phyloP scores from a whole-genome alignment of 2,888 invertebrate genomes.

The Deilephila porcellus region DNA sequence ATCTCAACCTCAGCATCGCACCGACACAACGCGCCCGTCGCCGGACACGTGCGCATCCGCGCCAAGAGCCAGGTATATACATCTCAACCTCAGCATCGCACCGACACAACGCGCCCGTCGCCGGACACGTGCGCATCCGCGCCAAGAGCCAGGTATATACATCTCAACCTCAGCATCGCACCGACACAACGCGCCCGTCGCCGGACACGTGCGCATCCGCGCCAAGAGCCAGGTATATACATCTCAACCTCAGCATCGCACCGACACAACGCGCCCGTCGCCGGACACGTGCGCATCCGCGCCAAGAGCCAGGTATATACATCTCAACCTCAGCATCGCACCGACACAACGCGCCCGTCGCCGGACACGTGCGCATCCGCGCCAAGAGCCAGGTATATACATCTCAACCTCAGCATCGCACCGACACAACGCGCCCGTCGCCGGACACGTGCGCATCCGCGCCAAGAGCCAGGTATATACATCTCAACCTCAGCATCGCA shows the following conservation, averaged over 20 bases:
- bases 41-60: constrained; percentile 98
- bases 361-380: constrained; percentile 98
- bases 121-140: constrained; percentile 98
- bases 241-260: constrained; percentile 99
- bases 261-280: constrained; percentile 94
- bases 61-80: constrained; percentile 97
- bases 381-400: constrained; percentile 97
- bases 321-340: constrained; percentile 99
- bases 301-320: constrained; percentile 97
- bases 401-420: constrained; percentile 99
- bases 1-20: constrained; percentile 99
- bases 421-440: constrained; percentile 94
- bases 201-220: constrained; percentile 98
- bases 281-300: constrained; percentile 98
- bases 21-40: constrained; percentile 94
- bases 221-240: constrained; percentile 97
- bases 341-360: constrained; percentile 94
- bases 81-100: constrained; percentile 99
- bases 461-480: constrained; percentile 97
- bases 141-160: constrained; percentile 97
- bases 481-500: constrained; percentile 99
- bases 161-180: constrained; percentile 99
- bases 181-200: constrained; percentile 94
- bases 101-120: constrained; percentile 94
- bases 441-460: constrained; percentile 98